Conservation (phyloP, 1,140 invertebrate species). For the Chionoecetes opilio region DNA sequence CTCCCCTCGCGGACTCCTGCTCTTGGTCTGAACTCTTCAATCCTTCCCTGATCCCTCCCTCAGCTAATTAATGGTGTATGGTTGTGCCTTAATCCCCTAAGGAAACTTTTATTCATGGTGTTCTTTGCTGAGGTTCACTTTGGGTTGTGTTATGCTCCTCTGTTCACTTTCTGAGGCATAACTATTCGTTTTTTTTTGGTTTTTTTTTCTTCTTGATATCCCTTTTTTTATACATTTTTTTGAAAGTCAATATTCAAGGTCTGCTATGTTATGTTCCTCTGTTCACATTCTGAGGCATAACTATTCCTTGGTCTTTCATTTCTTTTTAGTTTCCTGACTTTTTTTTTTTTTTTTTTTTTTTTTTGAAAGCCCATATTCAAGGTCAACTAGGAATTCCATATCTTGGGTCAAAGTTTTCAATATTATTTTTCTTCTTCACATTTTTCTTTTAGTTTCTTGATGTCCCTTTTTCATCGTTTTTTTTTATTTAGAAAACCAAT, state of each 20-base stretch:
- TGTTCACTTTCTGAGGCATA: not conserved
- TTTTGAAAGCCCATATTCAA: too few relatives aligned
- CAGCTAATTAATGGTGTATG: slow-evolving; percentile 1
- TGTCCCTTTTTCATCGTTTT: too few relatives aligned
- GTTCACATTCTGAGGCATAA: not conserved
- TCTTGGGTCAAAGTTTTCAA: too few relatives aligned
- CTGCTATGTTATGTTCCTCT: too few relatives aligned
- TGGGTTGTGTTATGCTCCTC: not conserved
- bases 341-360: too few relatives aligned
- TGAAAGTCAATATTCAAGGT: too few relatives aligned
- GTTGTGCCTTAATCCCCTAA: not conserved
- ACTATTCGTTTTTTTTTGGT: not conserved
- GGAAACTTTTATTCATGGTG: not conserved
- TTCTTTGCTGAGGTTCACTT: not conserved
- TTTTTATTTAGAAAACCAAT: too few relatives aligned
- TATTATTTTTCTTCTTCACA: too few relatives aligned
- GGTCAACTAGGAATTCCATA: too few relatives aligned
- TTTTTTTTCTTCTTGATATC: not conserved
- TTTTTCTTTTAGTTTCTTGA: not conserved
- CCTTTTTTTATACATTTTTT: too few relatives aligned
- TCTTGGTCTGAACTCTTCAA: not conserved
- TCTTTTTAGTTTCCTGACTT: too few relatives aligned
- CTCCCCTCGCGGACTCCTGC: not conserved
- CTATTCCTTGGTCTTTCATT: not conserved
- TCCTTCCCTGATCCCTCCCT: not conserved